Conservation (phyloP, 2,113 vertebrate genomes). For the Alaudala cheleensis region DNA sequence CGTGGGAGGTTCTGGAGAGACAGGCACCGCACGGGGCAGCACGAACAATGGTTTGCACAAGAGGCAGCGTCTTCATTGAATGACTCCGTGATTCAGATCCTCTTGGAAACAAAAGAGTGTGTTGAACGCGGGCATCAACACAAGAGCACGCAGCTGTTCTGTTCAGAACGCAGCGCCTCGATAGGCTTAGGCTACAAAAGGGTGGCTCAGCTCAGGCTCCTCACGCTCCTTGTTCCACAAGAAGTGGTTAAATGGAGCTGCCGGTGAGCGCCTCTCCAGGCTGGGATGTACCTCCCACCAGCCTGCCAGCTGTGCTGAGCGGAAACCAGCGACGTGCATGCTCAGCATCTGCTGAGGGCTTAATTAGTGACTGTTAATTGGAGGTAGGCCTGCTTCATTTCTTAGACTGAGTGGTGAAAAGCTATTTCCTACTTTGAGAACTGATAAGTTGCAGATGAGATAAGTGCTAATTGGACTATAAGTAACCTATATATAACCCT, state of each 20-base stretch:
- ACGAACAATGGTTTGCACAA: not conserved
- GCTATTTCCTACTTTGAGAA: not conserved
- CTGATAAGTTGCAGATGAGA: not conserved
- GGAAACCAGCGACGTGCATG: not conserved
- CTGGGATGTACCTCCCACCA: not conserved
- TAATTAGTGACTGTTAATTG: not conserved
- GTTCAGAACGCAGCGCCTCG: not conserved
- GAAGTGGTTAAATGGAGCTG: not conserved
- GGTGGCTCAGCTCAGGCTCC: not conserved
- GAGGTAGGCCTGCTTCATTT: not conserved
- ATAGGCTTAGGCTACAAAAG: not conserved
- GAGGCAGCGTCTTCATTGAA: fast-evolving
- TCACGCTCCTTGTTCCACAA: not conserved
- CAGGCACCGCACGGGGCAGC: not conserved
- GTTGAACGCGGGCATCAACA: not conserved
- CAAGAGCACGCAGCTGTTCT: not conserved
- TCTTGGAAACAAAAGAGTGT: not conserved
- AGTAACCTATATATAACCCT: not conserved
- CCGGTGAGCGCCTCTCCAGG: not conserved
- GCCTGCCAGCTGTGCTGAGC: not conserved
- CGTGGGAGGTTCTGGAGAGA: not conserved
- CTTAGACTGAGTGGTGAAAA: not conserved
- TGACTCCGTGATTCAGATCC: not conserved
- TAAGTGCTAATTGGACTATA: not conserved
- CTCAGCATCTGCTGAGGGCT: not conserved